Conservation (phyloP, 2,797 vertebrate species). For the Ptychobarbus kaznakovi region DNA sequence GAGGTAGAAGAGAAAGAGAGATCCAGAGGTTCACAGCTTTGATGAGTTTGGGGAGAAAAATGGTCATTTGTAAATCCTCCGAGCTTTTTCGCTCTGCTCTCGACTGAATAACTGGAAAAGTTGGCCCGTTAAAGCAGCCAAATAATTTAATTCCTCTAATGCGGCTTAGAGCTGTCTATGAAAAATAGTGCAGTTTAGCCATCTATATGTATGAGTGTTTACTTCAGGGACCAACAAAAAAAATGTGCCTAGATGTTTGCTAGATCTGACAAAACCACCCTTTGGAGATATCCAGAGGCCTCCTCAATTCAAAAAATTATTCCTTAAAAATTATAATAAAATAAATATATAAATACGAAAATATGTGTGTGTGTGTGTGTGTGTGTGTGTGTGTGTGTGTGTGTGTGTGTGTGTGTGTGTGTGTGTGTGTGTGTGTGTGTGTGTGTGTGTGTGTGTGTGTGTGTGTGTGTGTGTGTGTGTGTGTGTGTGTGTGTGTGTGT, state of each 20-base stretch:
- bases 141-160: slow-evolving; percentile 17
- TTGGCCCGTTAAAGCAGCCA: slow-evolving; percentile 15
- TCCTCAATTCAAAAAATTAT: background rate
- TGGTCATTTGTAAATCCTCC: slow-evolving; percentile 37
- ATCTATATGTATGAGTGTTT: slow-evolving; percentile 1
- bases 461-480: no score
- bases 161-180: slow-evolving; percentile 18
- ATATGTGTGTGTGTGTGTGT: no score
- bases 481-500: no score
- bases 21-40: slow-evolving; percentile 5
- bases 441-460: no score
- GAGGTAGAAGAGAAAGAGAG: slow-evolving; percentile 4
- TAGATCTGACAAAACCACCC: background rate
- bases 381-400: no score
- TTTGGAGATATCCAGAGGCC: background rate
- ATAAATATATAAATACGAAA: background rate
- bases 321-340: background rate
- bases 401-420: background rate
- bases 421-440: background rate
- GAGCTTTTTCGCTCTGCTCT: background rate
- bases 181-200: background rate
- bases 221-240: background rate
- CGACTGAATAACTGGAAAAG: background rate
- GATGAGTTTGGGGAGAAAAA: slow-evolving; percentile 12
- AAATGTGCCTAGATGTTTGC: background rate